Conservation (phyloP, 2,888 invertebrate species). For the Odontocerum albicorne region DNA sequence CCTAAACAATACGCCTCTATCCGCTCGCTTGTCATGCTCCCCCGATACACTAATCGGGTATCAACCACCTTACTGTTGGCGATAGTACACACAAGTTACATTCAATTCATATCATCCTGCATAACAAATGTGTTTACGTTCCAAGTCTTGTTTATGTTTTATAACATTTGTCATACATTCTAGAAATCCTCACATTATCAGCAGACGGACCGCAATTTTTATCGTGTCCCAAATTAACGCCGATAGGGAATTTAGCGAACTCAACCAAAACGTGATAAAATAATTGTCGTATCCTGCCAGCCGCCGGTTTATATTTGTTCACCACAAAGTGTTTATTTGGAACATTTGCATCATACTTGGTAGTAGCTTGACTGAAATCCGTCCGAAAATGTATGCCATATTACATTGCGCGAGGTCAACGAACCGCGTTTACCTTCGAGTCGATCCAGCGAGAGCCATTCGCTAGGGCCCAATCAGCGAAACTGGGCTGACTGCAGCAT, state of each 20-base stretch:
- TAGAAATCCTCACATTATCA: no score
- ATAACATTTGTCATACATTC: no score
- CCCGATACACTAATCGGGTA: slow-evolving; percentile 12
- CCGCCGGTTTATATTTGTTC: slow-evolving; percentile 6
- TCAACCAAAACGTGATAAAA: slow-evolving; percentile 5
- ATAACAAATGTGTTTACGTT: no score
- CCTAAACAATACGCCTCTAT: slow-evolving; percentile 27
- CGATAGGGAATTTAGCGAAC: background rate
- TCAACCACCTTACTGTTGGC: no score
- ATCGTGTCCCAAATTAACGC: slow-evolving; percentile 3
- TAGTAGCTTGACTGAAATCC: slow-evolving; percentile 19
- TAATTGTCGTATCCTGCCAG: slow-evolving; percentile 7
- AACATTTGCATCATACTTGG: slow-evolving; percentile 21
- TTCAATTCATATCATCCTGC: no score
- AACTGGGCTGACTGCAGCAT: no score
- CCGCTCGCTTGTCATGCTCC: slow-evolving; percentile 4
- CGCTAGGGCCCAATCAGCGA: no score
- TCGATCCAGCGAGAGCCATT: no score
- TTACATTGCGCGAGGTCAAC: slow-evolving; percentile 23
- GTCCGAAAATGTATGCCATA: slow-evolving; percentile 24
- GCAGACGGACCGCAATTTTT: background rate
- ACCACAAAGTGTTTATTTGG: slow-evolving; percentile 21
- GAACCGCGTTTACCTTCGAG: slow-evolving; percentile 34
- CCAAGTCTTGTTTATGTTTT: no score
- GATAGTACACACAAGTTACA: no score